A percentile compares a stretch with the other conserved stretches of the same genome.
These are phyloP conservation scores for Styela plicata DNA, from an alignment of 23 tunicate genomes.

Conservation along the genomic window DNA sequence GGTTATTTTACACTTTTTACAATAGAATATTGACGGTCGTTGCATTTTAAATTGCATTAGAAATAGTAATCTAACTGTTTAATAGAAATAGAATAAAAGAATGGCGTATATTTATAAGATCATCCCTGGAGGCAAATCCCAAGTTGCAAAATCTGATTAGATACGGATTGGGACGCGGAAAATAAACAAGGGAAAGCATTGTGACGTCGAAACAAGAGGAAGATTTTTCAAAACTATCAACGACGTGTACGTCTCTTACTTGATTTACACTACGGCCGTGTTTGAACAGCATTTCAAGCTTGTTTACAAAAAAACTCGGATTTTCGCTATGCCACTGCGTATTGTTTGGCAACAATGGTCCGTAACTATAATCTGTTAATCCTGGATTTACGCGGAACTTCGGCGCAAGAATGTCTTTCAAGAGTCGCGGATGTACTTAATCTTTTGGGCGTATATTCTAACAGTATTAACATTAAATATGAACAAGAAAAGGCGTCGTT, in stretches of 20 bases:
- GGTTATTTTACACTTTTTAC: no score
- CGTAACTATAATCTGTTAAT: neutral
- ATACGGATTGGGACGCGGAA: neutral
- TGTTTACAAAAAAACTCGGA: no score
- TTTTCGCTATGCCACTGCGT: no score
- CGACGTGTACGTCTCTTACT: no score
- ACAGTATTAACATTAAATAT: no score
- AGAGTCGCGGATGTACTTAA: neutral
- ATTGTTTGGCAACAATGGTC: neutral
- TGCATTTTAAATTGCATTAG: neutral
- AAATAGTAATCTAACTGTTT: neutral
- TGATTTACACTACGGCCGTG: no score
- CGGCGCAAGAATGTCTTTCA: neutral
- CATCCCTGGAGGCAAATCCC: neutral
- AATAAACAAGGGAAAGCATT: neutral
- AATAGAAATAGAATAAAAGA: neutral
- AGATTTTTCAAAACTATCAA: no score
- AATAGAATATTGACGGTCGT: no score
- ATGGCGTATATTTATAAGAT: neutral
- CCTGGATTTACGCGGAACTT: neutral
- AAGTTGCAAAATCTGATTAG: neutral
- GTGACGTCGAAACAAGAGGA: neutral
- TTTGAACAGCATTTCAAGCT: no score
- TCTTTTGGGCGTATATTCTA: neutral
- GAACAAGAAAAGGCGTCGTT: no score